Base-by-base conservation (phyloP, 2,888 invertebrate genomes). In the Drosophila affinis region DNA sequence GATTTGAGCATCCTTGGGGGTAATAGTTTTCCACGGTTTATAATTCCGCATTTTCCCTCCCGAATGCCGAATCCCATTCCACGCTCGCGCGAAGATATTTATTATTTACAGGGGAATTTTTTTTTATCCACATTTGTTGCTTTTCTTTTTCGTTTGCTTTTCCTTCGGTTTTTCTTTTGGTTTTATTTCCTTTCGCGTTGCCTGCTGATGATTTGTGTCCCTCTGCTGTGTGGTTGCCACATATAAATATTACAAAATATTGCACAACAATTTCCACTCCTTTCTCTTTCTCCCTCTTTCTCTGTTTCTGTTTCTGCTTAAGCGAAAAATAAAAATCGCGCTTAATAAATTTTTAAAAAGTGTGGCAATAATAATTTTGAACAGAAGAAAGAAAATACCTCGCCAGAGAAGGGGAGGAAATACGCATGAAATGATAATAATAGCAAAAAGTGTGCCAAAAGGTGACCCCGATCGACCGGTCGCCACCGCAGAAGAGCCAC, bases 21-120 rank as follows among this genome's bases (percentile, higher is more conserved):
- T 84, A 84, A 84, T 84, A 84, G 84, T 84, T 84, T 85, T 88
- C 88, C 88, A 85, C 87, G 88, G 88, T 88, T 85, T 85, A 85
- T 85, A 85, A 85, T 88, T 85, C 84, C 79, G 87, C 79, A 79
- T 74, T 81, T 77, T 74, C 74, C 78, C 65, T 63, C 56, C 49
- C 52, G 65, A 29, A 27, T 53, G 21, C 24, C 55, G 21, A 47
- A 52, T 47, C 29, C 47, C 53, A 44, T 32, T 56, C 27, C 47
- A 55, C 55, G 54, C 44, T 29, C 62, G 76, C 62, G 69, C 60
- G 58, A 61, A 72, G 75, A 88, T 79, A 85, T 85, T 85, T 85
- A 88, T 85, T 85, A 85, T 85, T 85, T 88, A 88, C 87, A 77
- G 39, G 39, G 83, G 74, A 72, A 72, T 80, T 82, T 87, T 77